Conservation (phyloP, 2,797 vertebrate genomes). For the Melanotaenia parkinsoni region DNA sequence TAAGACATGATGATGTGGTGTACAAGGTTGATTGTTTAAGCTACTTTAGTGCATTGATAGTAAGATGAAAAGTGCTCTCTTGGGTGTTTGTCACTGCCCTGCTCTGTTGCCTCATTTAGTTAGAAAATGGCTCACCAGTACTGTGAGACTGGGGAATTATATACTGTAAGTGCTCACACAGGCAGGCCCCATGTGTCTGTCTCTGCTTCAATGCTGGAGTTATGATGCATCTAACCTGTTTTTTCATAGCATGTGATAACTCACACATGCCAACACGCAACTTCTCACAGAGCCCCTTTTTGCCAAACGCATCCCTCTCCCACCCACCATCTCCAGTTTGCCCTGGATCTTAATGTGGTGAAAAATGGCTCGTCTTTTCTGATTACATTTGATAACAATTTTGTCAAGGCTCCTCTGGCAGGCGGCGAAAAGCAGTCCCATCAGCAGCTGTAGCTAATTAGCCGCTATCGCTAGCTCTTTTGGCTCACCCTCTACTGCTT, state of each 20-base stretch:
- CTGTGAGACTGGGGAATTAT: conserved; percentile 12
- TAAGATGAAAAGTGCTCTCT: conserved; percentile 45
- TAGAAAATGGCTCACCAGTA: conserved; percentile 48
- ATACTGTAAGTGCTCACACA: conserved; percentile 12
- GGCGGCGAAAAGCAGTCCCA: conserved; percentile 79
- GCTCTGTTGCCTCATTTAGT: conserved; percentile 49
- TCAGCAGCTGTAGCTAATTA: conserved; percentile 91
- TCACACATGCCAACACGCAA: conserved; percentile 24
- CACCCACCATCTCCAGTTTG: conserved; percentile 50
- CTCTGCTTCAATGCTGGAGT: conserved; percentile 9
- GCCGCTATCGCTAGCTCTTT: conserved; percentile 86
- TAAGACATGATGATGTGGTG: conserved; percentile 14
- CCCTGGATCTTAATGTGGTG: conserved; percentile 70
- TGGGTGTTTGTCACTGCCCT: conserved; percentile 29
- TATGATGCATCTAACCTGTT: conserved; percentile 16
- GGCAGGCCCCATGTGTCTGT: conserved; percentile 20
- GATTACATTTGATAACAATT: conserved; percentile 87
- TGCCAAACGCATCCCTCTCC: conserved; percentile 23
- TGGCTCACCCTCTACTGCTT: conserved; percentile 81
- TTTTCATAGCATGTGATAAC: conserved; percentile 21
- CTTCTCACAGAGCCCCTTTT: conserved; percentile 25
- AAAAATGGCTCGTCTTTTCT: conserved; percentile 77
- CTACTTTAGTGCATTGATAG: conserved; percentile 16
- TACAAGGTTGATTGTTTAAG: conserved; percentile 25
- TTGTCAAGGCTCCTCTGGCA: conserved; percentile 82